Evolutionary conservation across 2,113 vertebrate species (phyloP).

Genomic region (Lonchura striata): DNA sequence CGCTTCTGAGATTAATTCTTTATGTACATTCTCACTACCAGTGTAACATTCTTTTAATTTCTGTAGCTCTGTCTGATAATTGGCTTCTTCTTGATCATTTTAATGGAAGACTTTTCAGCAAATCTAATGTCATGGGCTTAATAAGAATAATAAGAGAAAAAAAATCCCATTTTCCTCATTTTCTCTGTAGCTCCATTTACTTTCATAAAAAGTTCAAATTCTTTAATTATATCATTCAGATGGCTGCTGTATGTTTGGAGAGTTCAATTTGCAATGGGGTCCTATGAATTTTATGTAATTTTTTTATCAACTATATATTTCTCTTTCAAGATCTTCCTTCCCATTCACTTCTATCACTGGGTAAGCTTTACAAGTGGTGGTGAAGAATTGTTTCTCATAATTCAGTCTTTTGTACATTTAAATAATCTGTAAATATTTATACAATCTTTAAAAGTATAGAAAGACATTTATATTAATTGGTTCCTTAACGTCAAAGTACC

Average conservation of each 20-base stretch:
- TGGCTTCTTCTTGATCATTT: conserved; percentile 38
- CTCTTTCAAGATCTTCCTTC: background rate
- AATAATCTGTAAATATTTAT: background rate
- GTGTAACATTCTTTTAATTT: conserved; percentile 40
- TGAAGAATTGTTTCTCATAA: background rate
- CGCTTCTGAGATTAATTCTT: background rate
- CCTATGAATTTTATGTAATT: background rate
- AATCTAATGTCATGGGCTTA: conserved; percentile 9
- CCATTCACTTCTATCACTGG: background rate
- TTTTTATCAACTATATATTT: background rate
- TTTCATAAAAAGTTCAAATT: background rate
- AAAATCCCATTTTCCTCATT: background rate
- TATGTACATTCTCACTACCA: conserved; percentile 1
- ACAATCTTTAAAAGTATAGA: background rate
- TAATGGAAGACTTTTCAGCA: conserved; percentile 26
- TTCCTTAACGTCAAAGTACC: background rate
- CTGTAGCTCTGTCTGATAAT: conserved; percentile 16
- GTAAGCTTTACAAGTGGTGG: background rate
- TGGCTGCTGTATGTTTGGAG: background rate
- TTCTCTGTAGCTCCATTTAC: background rate
- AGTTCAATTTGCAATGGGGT: background rate
- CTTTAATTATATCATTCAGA: conserved; percentile 1
- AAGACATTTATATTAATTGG: background rate
- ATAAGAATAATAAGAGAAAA: background rate
- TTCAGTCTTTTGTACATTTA: background rate